Percentiles rank a stretch among this genome's conserved stretches.
phyloP scores from a whole-genome alignment of 2,113 vertebrate species.

The Leucopternis melanops region DNA sequence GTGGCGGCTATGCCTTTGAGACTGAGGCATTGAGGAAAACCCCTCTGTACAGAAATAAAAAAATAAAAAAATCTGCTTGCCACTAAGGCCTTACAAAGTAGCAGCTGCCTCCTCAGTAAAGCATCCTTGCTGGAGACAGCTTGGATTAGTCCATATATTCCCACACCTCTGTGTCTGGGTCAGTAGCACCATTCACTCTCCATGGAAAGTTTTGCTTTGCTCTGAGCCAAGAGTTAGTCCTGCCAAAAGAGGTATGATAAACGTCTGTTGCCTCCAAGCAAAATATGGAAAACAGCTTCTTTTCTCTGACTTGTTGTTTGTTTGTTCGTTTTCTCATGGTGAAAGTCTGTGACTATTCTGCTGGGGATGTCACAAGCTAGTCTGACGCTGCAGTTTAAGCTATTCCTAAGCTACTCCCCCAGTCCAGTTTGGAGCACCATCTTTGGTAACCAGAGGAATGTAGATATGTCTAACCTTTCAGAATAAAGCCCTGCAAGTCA shows the following conservation, averaged over 20 bases:
- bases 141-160: constrained; percentile 45
- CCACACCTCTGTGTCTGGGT: constrained; percentile 49
- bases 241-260: constrained; percentile 56
- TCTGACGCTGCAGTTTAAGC: not conserved
- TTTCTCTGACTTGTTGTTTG: constrained; percentile 33
- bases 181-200: constrained; percentile 52
- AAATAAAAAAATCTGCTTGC: not conserved
- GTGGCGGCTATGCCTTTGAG: not conserved
- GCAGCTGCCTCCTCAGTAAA: constrained; percentile 20
- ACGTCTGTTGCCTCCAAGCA: constrained; percentile 36
- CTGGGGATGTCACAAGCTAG: not conserved
- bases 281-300: constrained; percentile 43
- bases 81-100: not conserved
- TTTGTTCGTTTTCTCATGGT: constrained; percentile 52
- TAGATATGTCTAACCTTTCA: not conserved
- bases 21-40: not conserved
- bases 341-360: constrained; percentile 14
- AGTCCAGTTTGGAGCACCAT: not conserved
- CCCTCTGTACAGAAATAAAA: not conserved
- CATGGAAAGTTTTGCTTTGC: constrained; percentile 51
- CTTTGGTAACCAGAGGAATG: not conserved
- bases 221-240: constrained; percentile 15
- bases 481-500: not conserved
- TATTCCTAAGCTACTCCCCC: not conserved
- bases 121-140: constrained; percentile 26